Conservation (phyloP, 2,888 invertebrate genomes). For the Amaurobius ferox region DNA sequence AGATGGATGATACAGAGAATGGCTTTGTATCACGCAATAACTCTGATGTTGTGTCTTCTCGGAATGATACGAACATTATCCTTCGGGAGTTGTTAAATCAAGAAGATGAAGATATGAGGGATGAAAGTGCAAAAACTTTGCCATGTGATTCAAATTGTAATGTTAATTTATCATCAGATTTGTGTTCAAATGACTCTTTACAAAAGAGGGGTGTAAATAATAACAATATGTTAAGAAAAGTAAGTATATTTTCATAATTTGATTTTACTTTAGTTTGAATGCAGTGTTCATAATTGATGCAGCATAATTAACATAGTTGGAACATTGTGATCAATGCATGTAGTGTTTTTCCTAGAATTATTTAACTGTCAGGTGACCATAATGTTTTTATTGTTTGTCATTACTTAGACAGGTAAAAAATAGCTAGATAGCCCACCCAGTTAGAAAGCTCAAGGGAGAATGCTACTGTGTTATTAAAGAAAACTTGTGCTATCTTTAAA, state of each 20-base stretch:
- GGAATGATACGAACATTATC: conserved; percentile 78
- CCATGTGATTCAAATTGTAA: conserved; percentile 62
- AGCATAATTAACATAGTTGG: no score
- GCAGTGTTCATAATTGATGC: no score
- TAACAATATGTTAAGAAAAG: conserved; percentile 80
- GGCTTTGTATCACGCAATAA: conserved; percentile 32
- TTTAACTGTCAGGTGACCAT: no score
- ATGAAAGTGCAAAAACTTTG: conserved; percentile 75
- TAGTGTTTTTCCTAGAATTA: no score
- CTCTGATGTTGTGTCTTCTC: conserved; percentile 27
- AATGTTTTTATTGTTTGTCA: no score
- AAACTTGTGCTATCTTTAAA: no score
- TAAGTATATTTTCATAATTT: conserved; percentile 77
- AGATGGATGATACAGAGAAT: conserved; percentile 45
- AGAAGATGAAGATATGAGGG: conserved; percentile 82
- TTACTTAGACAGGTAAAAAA: no score
- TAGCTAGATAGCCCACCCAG: no score
- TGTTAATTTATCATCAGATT: conserved; percentile 29
- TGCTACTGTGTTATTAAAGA: no score
- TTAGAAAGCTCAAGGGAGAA: no score
- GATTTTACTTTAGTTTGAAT: no score
- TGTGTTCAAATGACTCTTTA: conserved; percentile 48
- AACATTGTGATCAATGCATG: no score
- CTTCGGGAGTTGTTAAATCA: conserved; percentile 82
- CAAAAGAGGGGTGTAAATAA: conserved; percentile 66